Evolutionary conservation across 1,140 invertebrate species (phyloP).

Genomic region (Charaxes varanes): DNA sequence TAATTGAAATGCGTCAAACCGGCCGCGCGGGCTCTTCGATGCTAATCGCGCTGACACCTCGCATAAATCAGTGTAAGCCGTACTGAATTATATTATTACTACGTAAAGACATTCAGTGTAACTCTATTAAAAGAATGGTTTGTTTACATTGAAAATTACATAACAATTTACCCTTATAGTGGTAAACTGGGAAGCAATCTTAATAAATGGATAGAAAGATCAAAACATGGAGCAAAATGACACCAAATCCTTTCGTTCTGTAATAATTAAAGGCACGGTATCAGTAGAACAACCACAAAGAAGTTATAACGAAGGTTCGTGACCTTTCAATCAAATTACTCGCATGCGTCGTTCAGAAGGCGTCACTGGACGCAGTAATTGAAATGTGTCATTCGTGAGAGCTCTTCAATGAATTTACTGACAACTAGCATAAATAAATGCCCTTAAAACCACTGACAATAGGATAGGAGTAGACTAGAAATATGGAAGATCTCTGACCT

Average conservation of each 20-base stretch:
- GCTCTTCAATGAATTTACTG: too few species aligned
- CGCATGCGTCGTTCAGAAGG: constrained; percentile 41
- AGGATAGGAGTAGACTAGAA: too few species aligned
- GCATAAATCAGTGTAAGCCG: constrained; percentile 36
- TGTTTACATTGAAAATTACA: too few species aligned
- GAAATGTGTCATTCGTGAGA: constrained; percentile 47
- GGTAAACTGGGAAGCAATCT: too few species aligned
- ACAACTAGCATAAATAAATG: too few species aligned
- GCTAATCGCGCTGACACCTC: constrained; percentile 45
- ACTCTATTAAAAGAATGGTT: too few species aligned
- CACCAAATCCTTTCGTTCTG: neutral
- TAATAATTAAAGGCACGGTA: constrained; percentile 4
- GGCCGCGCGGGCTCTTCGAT: constrained; percentile 38
- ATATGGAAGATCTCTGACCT: too few species aligned
- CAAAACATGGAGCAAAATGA: too few species aligned
- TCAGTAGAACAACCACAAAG: too few species aligned
- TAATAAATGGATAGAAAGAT: too few species aligned
- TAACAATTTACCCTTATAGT: neutral
- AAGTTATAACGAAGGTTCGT: constrained; percentile 24
- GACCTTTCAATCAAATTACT: constrained; percentile 44
- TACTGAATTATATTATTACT: neutral
- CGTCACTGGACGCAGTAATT: constrained; percentile 40
- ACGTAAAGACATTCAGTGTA: neutral
- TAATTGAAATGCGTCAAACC: constrained; percentile 49
- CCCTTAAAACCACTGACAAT: too few species aligned